Evolutionary conservation across 2,888 invertebrate genomes (phyloP).

Genomic region (Timandra comae): DNA sequence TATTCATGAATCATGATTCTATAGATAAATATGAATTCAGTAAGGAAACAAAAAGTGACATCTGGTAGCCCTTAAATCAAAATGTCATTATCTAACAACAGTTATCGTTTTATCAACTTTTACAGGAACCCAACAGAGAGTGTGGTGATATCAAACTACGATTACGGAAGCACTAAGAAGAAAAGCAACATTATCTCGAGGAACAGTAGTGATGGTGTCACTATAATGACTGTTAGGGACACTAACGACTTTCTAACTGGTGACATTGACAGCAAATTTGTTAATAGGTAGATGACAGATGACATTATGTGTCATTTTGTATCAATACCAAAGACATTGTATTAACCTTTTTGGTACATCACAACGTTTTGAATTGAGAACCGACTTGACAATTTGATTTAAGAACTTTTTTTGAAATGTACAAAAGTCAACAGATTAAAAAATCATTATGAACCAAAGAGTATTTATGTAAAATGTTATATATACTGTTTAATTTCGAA

Average conservation of each 20-base stretch:
- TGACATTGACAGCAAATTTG: conserved; percentile 51
- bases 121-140: conserved; percentile 70
- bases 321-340: too few relatives aligned
- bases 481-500: too few relatives aligned
- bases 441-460: too few relatives aligned
- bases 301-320: too few relatives aligned
- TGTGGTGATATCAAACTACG: conserved; percentile 71
- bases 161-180: conserved; percentile 68
- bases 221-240: conserved; percentile 60
- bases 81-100: conserved; percentile 25
- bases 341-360: too few relatives aligned
- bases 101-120: conserved; percentile 50
- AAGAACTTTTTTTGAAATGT: too few relatives aligned
- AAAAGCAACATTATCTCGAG: conserved; percentile 60
- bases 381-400: too few relatives aligned
- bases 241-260: conserved; percentile 50
- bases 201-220: conserved; percentile 61
- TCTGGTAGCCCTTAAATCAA: neutral
- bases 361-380: too few relatives aligned
- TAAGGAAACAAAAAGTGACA: neutral
- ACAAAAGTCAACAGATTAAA: too few relatives aligned
- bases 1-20: too few relatives aligned
- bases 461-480: too few relatives aligned
- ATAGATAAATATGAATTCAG: too few relatives aligned
- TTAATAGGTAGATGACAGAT: conserved; percentile 45